Evolutionary conservation across 2,797 vertebrate genomes (phyloP), one percentile per base, ranked within the genome.

Genomic region (Sebastiscus tertius): DNA sequence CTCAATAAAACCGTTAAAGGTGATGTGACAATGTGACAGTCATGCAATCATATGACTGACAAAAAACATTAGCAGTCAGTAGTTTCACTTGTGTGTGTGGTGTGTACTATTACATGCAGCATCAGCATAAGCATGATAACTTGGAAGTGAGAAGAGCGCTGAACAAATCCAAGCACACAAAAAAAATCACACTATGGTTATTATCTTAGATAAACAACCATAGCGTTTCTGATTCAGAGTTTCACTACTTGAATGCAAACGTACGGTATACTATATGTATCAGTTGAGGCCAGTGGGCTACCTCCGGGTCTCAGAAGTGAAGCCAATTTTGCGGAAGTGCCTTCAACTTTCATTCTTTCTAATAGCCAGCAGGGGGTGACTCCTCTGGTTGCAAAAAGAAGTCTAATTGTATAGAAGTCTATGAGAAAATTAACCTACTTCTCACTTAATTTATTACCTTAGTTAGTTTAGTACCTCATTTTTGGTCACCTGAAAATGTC

Each of bases 11-110:
- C 34, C 9, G 18, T 31, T 12, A 7, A 65, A 64, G 29, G 36
- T 20, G 20, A 5, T 62, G n/a, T 26, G 3, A 6, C 39, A 65
- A 18, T 72, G 72, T 89, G 82, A 80, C 82, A 69, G 69, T 87
- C 79, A 74, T 61, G 63, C 27, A 24, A 0, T 74, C 77, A 81
- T 58, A 52, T 80, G 78, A 82, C 65, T 6, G 5, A 26, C 6
- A 77, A 27, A 74, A 33, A 14, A 34, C n/a, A 14, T 27, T 1
- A 56, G n/a, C 66, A 65, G 42, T 75, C 56, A 46, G 52, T 27
- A 64, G 11, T 22, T 82, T 75, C 1, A 52, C 39, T 8, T 18
- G 18, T 62, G 16, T 61, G 10, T 67, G 22, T 14, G 16, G 10
- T 64, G 12, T 63, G 16, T 7, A 1, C 3, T 26, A 5, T 59